phyloP scores from a whole-genome alignment of 2,888 invertebrate species.

The Clepsis dumicolana region DNA sequence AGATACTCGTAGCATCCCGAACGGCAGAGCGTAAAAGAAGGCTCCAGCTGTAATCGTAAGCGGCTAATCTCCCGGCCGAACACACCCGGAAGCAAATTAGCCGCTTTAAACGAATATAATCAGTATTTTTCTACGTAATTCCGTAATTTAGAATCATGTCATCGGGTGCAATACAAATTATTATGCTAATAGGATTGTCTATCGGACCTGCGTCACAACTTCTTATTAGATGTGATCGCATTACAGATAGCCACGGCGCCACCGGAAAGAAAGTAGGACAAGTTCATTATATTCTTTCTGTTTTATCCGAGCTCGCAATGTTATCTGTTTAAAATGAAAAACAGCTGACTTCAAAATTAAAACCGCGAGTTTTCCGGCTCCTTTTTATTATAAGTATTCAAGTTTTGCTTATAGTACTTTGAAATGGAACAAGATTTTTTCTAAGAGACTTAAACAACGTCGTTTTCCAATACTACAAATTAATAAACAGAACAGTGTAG shows the following conservation, averaged over 20 bases:
- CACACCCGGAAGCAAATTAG: constrained; percentile 24
- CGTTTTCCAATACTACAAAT: background rate
- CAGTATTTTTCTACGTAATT: constrained; percentile 39
- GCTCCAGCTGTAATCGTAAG: constrained; percentile 10
- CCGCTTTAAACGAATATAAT: constrained; percentile 19
- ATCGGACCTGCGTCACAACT: constrained; percentile 69
- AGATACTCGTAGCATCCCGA: background rate
- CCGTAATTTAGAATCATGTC: constrained; percentile 51
- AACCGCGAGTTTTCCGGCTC: constrained; percentile 4
- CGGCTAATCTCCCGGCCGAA: constrained; percentile 18
- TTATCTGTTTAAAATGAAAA: constrained; percentile 29
- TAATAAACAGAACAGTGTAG: background rate
- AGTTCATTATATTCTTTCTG: constrained; percentile 39
- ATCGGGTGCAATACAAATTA: constrained; percentile 63
- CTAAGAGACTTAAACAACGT: background rate
- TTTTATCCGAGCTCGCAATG: constrained; percentile 15
- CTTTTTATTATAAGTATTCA: background rate
- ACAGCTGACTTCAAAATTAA: constrained; percentile 14
- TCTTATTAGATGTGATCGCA: constrained; percentile 71
- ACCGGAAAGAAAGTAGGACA: constrained; percentile 38
- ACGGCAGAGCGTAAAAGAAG: background rate
- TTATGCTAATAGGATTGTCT: constrained; percentile 65
- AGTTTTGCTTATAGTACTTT: background rate
- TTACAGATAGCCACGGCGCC: constrained; percentile 61
- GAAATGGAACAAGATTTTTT: background rate